Evolutionary conservation across 2,113 vertebrate species (phyloP).

Genomic region (Scomber scombrus): DNA sequence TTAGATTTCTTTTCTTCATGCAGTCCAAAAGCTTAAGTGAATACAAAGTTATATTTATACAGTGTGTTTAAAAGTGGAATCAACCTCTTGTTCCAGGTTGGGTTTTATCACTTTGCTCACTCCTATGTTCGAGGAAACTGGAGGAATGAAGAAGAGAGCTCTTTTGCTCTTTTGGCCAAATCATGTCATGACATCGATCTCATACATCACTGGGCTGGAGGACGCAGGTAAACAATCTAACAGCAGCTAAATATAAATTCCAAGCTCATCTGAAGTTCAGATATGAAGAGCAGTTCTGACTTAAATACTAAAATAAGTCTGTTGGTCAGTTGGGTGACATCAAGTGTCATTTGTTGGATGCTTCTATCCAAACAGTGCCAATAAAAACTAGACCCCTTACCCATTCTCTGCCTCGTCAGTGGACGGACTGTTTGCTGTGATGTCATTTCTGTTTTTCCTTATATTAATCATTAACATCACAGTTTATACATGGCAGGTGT

Average conservation of each 20-base stretch:
- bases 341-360: no score
- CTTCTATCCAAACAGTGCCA: no score
- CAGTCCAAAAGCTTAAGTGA: neutral
- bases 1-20: no score
- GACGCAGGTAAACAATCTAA: constrained; percentile 79
- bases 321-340: no score
- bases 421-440: no score
- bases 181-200: constrained; percentile 90
- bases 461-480: constrained; percentile 8
- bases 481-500: constrained; percentile 80
- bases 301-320: no score
- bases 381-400: no score
- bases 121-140: constrained; percentile 90
- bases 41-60: neutral
- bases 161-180: constrained; percentile 88
- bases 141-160: constrained; percentile 88
- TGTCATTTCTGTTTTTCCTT: no score
- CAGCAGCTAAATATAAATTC: no score
- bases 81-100: constrained; percentile 80
- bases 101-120: constrained; percentile 90
- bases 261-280: no score
- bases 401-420: no score
- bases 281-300: no score
- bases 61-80: neutral
- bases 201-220: constrained; percentile 87